Percentiles rank a stretch among this genome's conserved stretches.
Evolutionary conservation across 2,797 vertebrate species (phyloP).

Genomic region (Okamejei kenojei): DNA sequence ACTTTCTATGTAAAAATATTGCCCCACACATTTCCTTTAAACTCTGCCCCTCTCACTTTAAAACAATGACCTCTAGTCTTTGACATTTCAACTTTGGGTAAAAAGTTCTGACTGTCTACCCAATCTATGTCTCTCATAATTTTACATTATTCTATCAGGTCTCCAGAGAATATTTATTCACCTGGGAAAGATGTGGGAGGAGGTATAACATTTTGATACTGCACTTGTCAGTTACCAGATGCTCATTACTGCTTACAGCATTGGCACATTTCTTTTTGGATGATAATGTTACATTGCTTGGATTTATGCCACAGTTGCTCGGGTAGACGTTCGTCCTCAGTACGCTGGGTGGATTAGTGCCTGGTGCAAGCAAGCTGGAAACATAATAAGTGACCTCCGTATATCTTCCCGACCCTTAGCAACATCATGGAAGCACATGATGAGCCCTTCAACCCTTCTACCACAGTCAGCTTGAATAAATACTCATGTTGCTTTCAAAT

Average conservation of each 20-base stretch:
- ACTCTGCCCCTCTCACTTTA: too few relatives aligned
- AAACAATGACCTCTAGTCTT: too few relatives aligned
- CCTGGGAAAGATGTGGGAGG: background rate
- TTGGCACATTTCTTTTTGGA: background rate
- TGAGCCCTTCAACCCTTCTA: background rate
- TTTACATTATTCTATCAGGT: too few relatives aligned
- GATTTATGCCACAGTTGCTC: conserved; percentile 1
- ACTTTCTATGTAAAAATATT: too few relatives aligned
- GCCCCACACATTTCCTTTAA: too few relatives aligned
- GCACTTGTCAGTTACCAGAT: conserved; percentile 26
- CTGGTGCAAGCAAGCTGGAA: background rate
- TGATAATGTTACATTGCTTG: background rate
- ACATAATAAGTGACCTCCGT: background rate
- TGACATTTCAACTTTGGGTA: too few relatives aligned
- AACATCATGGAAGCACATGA: background rate
- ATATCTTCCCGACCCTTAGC: background rate
- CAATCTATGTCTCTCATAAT: too few relatives aligned
- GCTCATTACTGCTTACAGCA: conserved; percentile 18
- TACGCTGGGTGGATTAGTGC: background rate
- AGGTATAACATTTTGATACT: background rate
- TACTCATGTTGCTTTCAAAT: background rate
- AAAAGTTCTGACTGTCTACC: too few relatives aligned
- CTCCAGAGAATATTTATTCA: background rate
- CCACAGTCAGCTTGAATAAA: background rate
- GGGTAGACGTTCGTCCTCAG: background rate